A percentile compares a stretch with the other conserved stretches of the same genome.
phyloP scores from a whole-genome alignment of 2,797 vertebrate genomes.

The Danio tinwini region DNA sequence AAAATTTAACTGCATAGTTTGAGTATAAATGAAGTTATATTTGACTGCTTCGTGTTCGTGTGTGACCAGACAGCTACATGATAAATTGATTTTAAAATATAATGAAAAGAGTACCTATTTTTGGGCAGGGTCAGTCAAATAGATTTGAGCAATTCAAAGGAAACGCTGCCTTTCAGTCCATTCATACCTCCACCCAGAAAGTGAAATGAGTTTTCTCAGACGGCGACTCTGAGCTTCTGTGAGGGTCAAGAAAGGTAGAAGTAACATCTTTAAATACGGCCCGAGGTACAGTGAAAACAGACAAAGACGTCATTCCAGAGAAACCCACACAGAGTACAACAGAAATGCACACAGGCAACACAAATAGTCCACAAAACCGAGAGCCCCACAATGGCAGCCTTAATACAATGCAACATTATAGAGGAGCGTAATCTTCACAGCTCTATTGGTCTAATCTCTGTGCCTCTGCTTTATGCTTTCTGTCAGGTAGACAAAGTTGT shows the following conservation, averaged over 20 bases:
- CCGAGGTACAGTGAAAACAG: constrained; percentile 48
- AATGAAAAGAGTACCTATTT: background rate
- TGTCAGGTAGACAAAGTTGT: constrained; percentile 83
- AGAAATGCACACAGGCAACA: constrained; percentile 61
- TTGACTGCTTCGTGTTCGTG: background rate
- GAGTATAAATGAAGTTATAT: background rate
- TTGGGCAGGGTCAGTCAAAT: background rate
- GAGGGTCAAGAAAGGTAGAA: constrained; percentile 50
- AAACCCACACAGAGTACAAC: constrained; percentile 32
- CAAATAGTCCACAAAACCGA: constrained; percentile 34
- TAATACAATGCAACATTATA: constrained; percentile 76
- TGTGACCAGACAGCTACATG: background rate
- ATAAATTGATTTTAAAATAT: background rate
- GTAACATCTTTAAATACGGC: constrained; percentile 33
- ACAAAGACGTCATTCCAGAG: constrained; percentile 51
- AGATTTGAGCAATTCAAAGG: constrained; percentile 32
- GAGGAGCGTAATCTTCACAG: constrained; percentile 77
- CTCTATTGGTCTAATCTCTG: constrained; percentile 77
- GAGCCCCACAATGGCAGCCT: constrained; percentile 67
- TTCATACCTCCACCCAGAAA: constrained; percentile 26
- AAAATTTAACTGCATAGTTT: too few species aligned
- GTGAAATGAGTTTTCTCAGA: constrained; percentile 53
- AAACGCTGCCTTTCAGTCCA: constrained; percentile 11
- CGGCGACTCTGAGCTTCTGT: constrained; percentile 28
- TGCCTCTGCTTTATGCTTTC: constrained; percentile 76